These are phyloP conservation scores for Vespertilio murinus DNA, from an alignment of 2,797 vertebrate species.

Conservation along the genomic window DNA sequence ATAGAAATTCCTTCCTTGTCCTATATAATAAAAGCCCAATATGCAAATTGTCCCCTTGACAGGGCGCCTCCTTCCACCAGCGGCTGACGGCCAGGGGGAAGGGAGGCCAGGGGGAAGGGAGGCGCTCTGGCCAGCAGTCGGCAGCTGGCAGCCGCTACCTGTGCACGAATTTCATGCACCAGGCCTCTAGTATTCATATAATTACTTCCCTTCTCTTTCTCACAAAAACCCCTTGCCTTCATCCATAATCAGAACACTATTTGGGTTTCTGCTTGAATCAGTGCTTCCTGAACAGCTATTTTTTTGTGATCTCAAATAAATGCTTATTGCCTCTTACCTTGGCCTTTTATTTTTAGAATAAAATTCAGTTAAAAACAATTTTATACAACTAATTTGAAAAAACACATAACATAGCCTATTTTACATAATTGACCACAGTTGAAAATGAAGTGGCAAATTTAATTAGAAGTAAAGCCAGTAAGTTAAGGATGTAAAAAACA, in stretches of 20 bases:
- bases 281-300: background rate
- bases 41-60: too few species aligned
- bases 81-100: too few species aligned
- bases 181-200: background rate
- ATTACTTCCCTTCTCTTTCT: background rate
- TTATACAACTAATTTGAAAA: constrained; percentile 31
- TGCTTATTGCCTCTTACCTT: background rate
- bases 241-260: background rate
- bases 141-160: too few species aligned
- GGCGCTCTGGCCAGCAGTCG: too few species aligned
- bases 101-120: too few species aligned
- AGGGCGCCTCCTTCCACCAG: too few species aligned
- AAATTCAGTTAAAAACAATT: constrained; percentile 16
- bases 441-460: background rate
- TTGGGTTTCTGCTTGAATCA: background rate
- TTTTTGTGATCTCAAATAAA: background rate
- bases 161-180: too few species aligned
- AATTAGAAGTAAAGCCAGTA: constrained; percentile 27
- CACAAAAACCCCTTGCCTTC: background rate
- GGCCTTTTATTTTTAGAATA: background rate
- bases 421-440: background rate
- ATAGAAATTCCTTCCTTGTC: background rate
- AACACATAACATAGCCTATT: background rate
- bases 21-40: background rate
- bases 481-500: background rate